These are phyloP conservation scores for Melieria omissa DNA, from an alignment of 2,888 invertebrate species.

Conservation along the genomic window DNA sequence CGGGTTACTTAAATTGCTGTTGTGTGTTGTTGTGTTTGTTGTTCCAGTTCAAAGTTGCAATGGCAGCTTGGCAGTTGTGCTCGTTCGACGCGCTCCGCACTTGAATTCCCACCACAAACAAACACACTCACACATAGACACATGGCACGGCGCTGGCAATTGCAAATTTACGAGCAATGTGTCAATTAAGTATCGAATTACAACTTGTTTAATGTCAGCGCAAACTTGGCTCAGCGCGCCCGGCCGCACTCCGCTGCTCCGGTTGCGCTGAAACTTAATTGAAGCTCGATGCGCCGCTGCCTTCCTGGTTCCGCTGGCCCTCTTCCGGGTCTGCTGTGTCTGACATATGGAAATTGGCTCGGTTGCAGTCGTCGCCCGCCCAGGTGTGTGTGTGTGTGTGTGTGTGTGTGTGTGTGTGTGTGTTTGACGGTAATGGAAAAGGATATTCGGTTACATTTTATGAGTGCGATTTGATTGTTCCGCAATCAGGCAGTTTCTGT, in stretches of 20 bases:
- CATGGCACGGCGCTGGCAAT: slow-evolving; percentile 44
- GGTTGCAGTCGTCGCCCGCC: background rate
- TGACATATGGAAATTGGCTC: slow-evolving; percentile 38
- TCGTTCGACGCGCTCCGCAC: too few species aligned
- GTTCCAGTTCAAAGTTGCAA: too few species aligned
- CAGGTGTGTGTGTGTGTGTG: too few species aligned
- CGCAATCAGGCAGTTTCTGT: too few species aligned
- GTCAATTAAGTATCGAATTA: slow-evolving; percentile 68
- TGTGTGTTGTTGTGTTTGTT: too few species aligned
- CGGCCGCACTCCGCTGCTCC: slow-evolving; percentile 24
- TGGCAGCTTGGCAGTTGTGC: too few species aligned
- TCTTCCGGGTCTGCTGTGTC: background rate
- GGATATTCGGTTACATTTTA: slow-evolving; percentile 3
- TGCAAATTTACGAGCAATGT: slow-evolving; percentile 66
- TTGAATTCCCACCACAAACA: too few species aligned
- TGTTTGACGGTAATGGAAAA: too few species aligned
- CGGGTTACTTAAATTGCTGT: background rate
- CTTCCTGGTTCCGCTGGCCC: background rate
- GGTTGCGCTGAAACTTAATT: slow-evolving; percentile 57
- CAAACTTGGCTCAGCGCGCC: slow-evolving; percentile 39
- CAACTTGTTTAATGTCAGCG: slow-evolving; percentile 66
- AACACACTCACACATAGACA: too few species aligned
- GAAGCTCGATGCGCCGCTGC: slow-evolving; percentile 47
- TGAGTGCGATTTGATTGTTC: too few species aligned
- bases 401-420: too few species aligned